Percentiles rank a stretch among this genome's conserved stretches.
Evolutionary conservation across 2,888 invertebrate species (phyloP).

Genomic region (Synergus umbraculus): DNA sequence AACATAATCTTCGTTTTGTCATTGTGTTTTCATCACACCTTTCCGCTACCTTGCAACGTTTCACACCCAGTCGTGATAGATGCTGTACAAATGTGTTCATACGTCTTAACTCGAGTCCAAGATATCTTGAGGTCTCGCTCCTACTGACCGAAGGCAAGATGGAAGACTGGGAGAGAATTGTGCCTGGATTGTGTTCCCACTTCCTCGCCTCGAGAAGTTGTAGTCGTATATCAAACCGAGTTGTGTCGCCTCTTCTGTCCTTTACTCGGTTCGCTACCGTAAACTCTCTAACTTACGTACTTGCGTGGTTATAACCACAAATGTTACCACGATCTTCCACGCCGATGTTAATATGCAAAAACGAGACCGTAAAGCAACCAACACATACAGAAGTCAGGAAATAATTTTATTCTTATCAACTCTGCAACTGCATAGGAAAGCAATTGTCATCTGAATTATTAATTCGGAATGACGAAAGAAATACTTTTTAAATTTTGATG

Average conservation of each 20-base stretch:
- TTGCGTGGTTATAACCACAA: constrained; percentile 55
- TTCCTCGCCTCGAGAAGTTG: constrained; percentile 64
- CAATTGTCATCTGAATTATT: background rate
- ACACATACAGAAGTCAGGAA: background rate
- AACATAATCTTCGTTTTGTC: constrained; percentile 47
- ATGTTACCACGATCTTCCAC: constrained; percentile 55
- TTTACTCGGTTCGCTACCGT: constrained; percentile 55
- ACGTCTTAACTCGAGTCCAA: constrained; percentile 57
- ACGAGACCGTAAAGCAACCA: constrained; percentile 7
- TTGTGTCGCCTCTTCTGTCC: constrained; percentile 63
- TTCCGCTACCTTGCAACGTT: constrained; percentile 48
- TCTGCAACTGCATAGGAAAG: background rate
- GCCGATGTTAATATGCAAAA: constrained; percentile 60
- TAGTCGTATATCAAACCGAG: constrained; percentile 68
- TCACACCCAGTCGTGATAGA: constrained; percentile 56
- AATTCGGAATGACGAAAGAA: background rate
- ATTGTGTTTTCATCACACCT: constrained; percentile 57
- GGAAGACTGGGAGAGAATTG: constrained; percentile 60
- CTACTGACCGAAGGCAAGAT: constrained; percentile 50
- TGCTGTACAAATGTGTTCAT: constrained; percentile 62
- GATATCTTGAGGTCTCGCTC: constrained; percentile 50
- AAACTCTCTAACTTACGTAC: constrained; percentile 65
- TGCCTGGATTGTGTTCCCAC: constrained; percentile 65
- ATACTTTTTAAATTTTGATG: background rate
- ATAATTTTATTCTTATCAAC: constrained; percentile 14